Conservation (phyloP, 1,140 invertebrate species). For the Grapholita molesta region DNA sequence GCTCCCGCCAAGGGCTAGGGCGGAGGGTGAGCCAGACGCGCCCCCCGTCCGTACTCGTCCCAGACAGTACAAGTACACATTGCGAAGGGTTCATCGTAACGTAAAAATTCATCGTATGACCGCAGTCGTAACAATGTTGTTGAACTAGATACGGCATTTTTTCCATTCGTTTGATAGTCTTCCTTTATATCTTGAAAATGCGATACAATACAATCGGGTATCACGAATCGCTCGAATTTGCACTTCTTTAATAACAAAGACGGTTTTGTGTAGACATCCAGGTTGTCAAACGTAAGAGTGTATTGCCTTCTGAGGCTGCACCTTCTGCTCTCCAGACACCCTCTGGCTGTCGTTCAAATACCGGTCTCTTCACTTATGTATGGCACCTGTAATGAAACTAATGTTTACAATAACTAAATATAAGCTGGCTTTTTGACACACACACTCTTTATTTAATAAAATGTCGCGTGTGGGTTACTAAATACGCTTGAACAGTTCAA, state of each 20-base stretch:
- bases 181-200: background rate
- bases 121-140: background rate
- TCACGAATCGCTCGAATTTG: background rate
- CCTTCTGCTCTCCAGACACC: slow-evolving; percentile 11
- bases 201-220: background rate
- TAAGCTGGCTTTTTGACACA: background rate
- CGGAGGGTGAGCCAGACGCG: slow-evolving; percentile 30
- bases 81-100: slow-evolving; percentile 8
- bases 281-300: background rate
- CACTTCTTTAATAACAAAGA: background rate
- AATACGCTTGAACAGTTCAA: too few relatives aligned
- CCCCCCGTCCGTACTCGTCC: slow-evolving; percentile 7
- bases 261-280: background rate
- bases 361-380: background rate
- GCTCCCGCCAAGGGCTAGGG: slow-evolving; percentile 20
- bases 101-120: slow-evolving; percentile 7
- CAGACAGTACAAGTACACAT: background rate
- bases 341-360: background rate
- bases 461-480: too few relatives aligned
- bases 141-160: background rate
- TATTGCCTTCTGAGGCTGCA: background rate
- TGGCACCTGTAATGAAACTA: background rate
- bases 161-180: background rate
- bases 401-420: background rate
- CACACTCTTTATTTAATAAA: too few relatives aligned